Percentiles rank a stretch among this genome's conserved stretches.
Conservation (phyloP, 1,140 invertebrate genomes). For the Drosophila setifemur region DNA sequence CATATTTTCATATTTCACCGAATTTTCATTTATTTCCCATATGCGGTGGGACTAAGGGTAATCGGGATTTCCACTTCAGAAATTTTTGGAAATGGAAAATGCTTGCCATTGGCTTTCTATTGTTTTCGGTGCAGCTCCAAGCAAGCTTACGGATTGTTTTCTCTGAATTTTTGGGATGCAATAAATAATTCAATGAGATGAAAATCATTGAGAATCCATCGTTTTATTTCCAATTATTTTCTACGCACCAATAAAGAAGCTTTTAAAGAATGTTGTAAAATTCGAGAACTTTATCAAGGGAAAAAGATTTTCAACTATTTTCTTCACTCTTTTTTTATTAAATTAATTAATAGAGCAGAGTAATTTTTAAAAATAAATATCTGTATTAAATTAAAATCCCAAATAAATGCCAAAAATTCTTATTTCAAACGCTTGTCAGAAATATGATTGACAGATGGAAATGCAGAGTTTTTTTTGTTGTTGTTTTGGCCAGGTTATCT, state of each 20-base stretch:
- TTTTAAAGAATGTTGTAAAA: too few relatives aligned
- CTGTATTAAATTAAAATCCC: too few relatives aligned
- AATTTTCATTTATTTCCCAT: conserved; percentile 8
- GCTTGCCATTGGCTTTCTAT: neutral
- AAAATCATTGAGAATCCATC: too few relatives aligned
- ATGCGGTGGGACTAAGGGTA: neutral
- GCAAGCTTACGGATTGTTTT: neutral
- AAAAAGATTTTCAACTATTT: too few relatives aligned
- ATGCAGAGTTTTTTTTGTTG: neutral
- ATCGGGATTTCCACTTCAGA: neutral
- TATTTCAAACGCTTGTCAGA: conserved; percentile 8
- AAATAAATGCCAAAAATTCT: neutral
- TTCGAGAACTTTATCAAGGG: too few relatives aligned
- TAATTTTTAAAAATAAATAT: too few relatives aligned
- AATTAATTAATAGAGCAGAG: too few relatives aligned
- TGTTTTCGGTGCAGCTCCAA: conserved; percentile 1
- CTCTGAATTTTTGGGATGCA: too few relatives aligned
- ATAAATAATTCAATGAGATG: too few relatives aligned
- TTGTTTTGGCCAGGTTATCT: neutral
- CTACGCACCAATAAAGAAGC: too few relatives aligned
- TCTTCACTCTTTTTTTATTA: too few relatives aligned
- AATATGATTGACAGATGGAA: conserved; percentile 30
- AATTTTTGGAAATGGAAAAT: neutral
- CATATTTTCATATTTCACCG: neutral
- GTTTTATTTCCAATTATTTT: too few relatives aligned